Evolutionary conservation across 2,797 vertebrate genomes (phyloP), one percentile per base, ranked within the genome.

Genomic region (Melopsittacus undulatus): DNA sequence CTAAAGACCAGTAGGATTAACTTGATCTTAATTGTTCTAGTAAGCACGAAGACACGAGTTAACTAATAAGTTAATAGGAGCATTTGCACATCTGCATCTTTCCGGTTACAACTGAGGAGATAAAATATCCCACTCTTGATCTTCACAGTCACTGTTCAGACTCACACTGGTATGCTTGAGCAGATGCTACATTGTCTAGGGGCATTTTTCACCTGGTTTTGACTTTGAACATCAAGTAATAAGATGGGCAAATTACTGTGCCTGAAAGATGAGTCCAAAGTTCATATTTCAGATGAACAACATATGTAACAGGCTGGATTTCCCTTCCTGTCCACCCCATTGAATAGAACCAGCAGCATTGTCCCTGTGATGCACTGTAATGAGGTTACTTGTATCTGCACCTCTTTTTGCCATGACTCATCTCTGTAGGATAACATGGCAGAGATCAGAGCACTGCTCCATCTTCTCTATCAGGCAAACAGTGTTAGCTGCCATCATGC

Each of bases 121-220:
- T 45, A 85, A 79, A 85, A 90, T 51, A 87, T 29, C 2, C 15
- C 52, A 23, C 0, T 0, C 17, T 56, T 1, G 2, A 30, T 51
- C 38, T 74, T 11, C 0, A 0, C 26, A 38, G 32, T 81, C 40
- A 76, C 21, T 43, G 54, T 54, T 69, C 24, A 79, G 34, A 12
- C 34, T 69, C 18, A 29, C 9, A 5, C 2, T 68, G 36, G 38
- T 73, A 82, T 51, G 27, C 73, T 43, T 67, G 82, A 63, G 38
- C 59, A 66, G 43, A 59, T 66, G 13, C 17, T 56, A 27, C 26
- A 62, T 38, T 80, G 22, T 29, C 27, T 5, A 43, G 18, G 8
- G 3, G 0, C n/a, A 9, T 7, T 75, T 85, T 57, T 68, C 38
- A 61, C 43, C 42, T 21, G 30, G 14, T 63, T 83, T 87, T 93